Base-by-base conservation (phyloP, 23 tunicate genomes). In the Corella eumyota region DNA sequence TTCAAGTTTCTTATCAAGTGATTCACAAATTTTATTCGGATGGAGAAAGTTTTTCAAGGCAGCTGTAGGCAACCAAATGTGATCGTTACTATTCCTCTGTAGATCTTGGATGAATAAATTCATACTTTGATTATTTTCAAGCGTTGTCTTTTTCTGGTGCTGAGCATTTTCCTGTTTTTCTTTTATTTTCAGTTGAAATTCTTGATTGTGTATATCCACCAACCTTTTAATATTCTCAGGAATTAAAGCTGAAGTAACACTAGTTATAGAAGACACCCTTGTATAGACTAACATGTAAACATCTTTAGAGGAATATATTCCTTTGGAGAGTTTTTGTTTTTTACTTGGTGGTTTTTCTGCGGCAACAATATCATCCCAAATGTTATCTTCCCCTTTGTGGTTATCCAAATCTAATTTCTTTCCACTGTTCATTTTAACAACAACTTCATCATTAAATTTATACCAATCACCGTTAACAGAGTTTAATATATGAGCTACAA, bases 231-330 rank as follows among this genome's bases (percentile, higher is more conserved):
- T 64, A n/a, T 36, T 24, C 25, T 33, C 62, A 13, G 94, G 94
- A 4, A 84, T 40, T 31, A 30, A 24, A 3, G 25, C 17, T 22
- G 15, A 25, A 25, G n/a, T 32, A 19, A 29, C 4, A 26, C 21
- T 34, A 25, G 5, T 22, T 5, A 22, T 29, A 24, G 4, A 6
- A n/a, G 59, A 7, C n/a, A 25, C 32, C 61, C 22, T 45, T 9
- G 81, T 60, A 49, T 85, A 85, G n/a, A 85, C 95, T 15, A 85
- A 60, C 95, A 85, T 85, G 59, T 85, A 85, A 0, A 81, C 85
- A 71, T 85, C 85, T 71, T 85, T 85, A 19, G 95, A 85, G 9
- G 83, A 84, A 50, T 84, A 73, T 28, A 34, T 9, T 13, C 74
- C 76, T 64, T 84, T 84, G 2, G 68, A 50, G 17, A 68, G 47